Percentiles rank a stretch among this genome's conserved stretches.
phyloP scores from a whole-genome alignment of 2,113 vertebrate species.

The Micronycteris hirsuta region DNA sequence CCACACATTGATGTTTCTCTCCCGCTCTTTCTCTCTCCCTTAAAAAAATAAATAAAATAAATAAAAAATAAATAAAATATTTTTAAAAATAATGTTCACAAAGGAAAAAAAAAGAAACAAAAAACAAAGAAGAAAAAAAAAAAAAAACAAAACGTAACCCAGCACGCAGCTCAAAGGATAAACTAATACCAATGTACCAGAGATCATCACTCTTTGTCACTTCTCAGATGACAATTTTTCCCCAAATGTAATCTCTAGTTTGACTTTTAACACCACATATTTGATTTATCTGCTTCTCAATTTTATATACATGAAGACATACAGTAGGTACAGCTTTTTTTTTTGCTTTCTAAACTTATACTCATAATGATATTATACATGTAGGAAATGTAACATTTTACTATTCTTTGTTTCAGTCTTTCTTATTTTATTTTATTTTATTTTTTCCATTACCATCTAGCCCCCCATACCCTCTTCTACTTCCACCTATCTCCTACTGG shows the following conservation, averaged over 20 bases:
- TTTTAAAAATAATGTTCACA: background rate
- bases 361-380: background rate
- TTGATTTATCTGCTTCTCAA: background rate
- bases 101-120: background rate
- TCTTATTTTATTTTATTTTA: too few relatives aligned
- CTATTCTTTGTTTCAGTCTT: too few relatives aligned
- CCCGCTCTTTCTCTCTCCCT: too few relatives aligned
- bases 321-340: rapidly evolving
- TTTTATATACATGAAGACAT: background rate
- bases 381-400: too few relatives aligned
- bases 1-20: too few relatives aligned
- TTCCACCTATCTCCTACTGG: background rate
- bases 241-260: background rate
- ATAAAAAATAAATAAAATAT: too few relatives aligned
- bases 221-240: background rate
- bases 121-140: too few relatives aligned
- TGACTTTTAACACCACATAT: background rate
- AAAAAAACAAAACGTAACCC: too few relatives aligned
- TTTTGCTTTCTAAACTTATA: background rate
- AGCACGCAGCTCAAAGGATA: background rate
- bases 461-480: too few relatives aligned
- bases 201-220: background rate
- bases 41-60: too few relatives aligned
- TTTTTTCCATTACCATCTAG: too few relatives aligned
- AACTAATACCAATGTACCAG: background rate